Evolutionary conservation across 37 sponge, comb jelly and placozoan genomes (phyloP), one percentile per base, ranked within the genome.

Genomic region (Halisarca cf. caerulea): DNA sequence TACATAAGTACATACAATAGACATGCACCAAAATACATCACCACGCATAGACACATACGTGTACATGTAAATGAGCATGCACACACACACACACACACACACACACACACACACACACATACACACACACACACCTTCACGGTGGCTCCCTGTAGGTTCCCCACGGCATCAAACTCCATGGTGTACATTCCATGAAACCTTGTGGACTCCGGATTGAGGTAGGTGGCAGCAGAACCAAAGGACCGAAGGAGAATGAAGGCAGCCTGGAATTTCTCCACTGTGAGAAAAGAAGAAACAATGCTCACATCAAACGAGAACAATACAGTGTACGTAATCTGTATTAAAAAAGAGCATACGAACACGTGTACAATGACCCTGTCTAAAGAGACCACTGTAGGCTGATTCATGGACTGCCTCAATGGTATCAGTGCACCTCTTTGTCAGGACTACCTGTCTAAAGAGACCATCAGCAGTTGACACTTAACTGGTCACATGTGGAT

Each of bases 121-220:
- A 2, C 21, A 21, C 24, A 57, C 20, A 25, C 34, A 32, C 17
- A 45, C 35, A 95, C 96, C 80, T 80, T 86, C 15, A 95, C 77
- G 32, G 89, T 45, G 21, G 96, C 97, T 32, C 88, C 90, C 0
- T 88, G 78, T 15, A 96, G 78, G 47, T 57, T 78, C 8, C 99
- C 99, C 25, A 88, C 62, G 37, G 94, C 86, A 89, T 96, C 98
- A 89, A 96, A 99, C 84, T 96, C 90, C 60, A 99, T 81, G 14
- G 96, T 85, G 79, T 91, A 91, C 72, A 99, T 89, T 18, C 84
- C 86, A 58, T 90, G 84, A 71, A 93, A 94, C 30, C 99, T 83
- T 44, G 97, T 99, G 38, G 96, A 96, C 66, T 96, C 91, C 35
- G 91, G 90, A 83, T 99, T 96, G 32, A 96, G 91, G 59, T 81